Evolutionary conservation across 2,797 vertebrate genomes (phyloP).

Genomic region (Catamblyrhynchus diadema): DNA sequence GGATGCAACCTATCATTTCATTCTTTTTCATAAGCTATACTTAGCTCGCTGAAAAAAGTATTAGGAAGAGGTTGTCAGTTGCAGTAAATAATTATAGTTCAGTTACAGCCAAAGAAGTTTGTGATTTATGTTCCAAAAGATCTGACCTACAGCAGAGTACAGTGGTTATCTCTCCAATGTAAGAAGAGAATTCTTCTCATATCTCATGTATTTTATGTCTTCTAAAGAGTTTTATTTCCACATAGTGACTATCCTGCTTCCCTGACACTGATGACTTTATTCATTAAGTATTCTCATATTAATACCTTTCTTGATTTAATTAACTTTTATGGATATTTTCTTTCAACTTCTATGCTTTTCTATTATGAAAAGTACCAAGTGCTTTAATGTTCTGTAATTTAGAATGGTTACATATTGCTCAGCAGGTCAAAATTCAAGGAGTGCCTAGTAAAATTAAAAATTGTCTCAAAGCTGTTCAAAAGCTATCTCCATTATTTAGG

Average conservation of each 20-base stretch:
- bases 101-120: not conserved
- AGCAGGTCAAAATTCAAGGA: not conserved
- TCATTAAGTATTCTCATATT: not conserved
- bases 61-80: not conserved
- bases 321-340: not conserved
- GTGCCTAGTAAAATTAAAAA: not conserved
- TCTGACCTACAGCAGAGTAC: not conserved
- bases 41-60: not conserved
- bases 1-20: not conserved
- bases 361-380: not conserved
- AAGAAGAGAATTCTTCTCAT: not conserved
- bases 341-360: not conserved
- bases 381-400: not conserved
- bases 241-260: not conserved
- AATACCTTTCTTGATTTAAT: slow-evolving; percentile 40
- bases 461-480: not conserved
- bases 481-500: not conserved
- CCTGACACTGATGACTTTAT: not conserved
- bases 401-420: not conserved
- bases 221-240: not conserved
- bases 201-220: not conserved
- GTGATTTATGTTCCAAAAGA: not conserved
- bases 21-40: not conserved
- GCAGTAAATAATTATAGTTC: not conserved
- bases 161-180: not conserved